Conservation (phyloP, 2,113 vertebrate genomes). For the Ailurus styani region DNA sequence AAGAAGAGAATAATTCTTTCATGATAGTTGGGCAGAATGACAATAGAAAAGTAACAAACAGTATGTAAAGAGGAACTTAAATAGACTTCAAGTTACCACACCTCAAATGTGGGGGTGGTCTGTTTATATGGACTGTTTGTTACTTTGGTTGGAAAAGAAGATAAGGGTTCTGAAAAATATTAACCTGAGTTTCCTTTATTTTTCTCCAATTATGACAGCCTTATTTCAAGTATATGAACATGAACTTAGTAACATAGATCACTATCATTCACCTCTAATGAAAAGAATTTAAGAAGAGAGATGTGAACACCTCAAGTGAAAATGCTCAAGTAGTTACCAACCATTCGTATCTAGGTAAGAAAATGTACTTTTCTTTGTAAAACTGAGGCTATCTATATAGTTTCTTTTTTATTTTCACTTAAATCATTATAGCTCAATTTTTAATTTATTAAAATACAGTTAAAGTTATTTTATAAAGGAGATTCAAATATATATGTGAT, state of each 20-base stretch:
- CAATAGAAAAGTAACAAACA: background rate
- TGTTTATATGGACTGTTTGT: background rate
- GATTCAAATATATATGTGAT: background rate
- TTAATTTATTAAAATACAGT: background rate
- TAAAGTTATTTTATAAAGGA: background rate
- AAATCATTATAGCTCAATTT: background rate
- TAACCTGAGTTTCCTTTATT: background rate
- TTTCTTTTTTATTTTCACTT: background rate
- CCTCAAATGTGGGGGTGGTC: background rate
- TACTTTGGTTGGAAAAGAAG: background rate
- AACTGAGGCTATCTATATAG: background rate
- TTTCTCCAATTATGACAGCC: background rate
- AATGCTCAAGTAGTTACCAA: background rate
- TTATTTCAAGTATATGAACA: background rate
- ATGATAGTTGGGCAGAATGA: background rate
- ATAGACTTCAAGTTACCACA: background rate
- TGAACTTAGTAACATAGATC: background rate
- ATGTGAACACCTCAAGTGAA: background rate
- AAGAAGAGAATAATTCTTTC: background rate
- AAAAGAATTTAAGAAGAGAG: background rate
- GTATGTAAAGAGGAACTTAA: background rate
- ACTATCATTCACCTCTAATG: background rate
- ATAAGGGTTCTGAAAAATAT: background rate
- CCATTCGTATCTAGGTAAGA: background rate
- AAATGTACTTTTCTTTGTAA: background rate